Base-by-base conservation (phyloP, 1,140 invertebrate genomes). In the Neuroterus valhalla region DNA sequence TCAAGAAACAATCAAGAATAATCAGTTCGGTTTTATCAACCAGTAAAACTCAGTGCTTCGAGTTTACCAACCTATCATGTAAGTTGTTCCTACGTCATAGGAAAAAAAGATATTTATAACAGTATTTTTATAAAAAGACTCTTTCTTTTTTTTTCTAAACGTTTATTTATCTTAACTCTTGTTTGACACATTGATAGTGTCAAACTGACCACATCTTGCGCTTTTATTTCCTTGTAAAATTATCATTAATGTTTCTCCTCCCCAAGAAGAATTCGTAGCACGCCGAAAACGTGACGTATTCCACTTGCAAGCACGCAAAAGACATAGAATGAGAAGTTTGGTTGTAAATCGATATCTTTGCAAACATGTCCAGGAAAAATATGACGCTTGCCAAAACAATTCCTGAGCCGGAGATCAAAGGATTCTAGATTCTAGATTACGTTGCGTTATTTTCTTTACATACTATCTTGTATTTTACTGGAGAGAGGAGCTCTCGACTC, bases 331-430 rank as follows among this genome's bases (percentile, higher is more conserved):
- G 55, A 23, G n/a, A 62, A 62, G 55, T 62, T 62, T 62, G 15
- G 55, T 62, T 23, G 14, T 15, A 15, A 62, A 62, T 62, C 55
- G 23, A 62, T 62, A 62, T 1, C 3, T 62, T 62, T 62, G 12
- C 31, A 62, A 62, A 62, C 31, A 62, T 62, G 31, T n/a, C 14
- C 23, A 31, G 55, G 31, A 15, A 62, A 62, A 62, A 62, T n/a
- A n/a, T 62, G 14, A 15, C 31, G 23, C 23, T 62, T 62, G 55
- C 55, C 55, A 62, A 62, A 62, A 62, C 15, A 62, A 62, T 62
- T 62, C 23, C 31, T 62, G 21, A 38, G 31, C 31, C 2, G 12
- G 11, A 12, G 26, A 4, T 23, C 23, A 26, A 19, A 21, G 11
- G 50, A 52, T 23, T 52, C 12, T 2, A 50, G 17, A 19, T n/a